phyloP scores from a whole-genome alignment of 1,140 invertebrate genomes.

The Drosophila kohkoa region DNA sequence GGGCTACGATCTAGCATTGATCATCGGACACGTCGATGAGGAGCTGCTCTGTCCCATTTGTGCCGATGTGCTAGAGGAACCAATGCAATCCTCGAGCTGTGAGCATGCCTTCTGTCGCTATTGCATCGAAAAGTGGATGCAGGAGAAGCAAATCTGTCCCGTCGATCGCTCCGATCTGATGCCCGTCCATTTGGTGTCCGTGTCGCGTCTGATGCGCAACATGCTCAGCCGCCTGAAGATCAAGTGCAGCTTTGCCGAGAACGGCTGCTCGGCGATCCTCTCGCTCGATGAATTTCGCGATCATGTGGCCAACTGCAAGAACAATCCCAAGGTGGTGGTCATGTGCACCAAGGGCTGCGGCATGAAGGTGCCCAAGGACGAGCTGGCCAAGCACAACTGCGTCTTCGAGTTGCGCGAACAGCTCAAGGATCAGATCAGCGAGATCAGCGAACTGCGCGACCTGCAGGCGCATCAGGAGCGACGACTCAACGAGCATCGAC shows the following conservation, averaged over 20 bases:
- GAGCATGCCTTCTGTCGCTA: slow-evolving; percentile 62
- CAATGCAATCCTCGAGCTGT: slow-evolving; percentile 58
- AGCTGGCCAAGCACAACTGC: slow-evolving; percentile 59
- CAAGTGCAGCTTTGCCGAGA: slow-evolving; percentile 47
- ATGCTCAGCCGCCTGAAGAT: slow-evolving; percentile 60
- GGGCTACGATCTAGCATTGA: slow-evolving; percentile 59
- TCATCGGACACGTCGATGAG: slow-evolving; percentile 65
- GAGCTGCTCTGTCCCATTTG: slow-evolving; percentile 69
- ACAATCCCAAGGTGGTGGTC: slow-evolving; percentile 61
- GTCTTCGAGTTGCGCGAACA: slow-evolving; percentile 49
- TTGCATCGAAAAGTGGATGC: slow-evolving; percentile 67
- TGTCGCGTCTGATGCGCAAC: slow-evolving; percentile 65
- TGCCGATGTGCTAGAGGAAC: slow-evolving; percentile 63
- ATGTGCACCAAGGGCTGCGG: slow-evolving; percentile 55
- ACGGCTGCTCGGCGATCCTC: slow-evolving; percentile 43
- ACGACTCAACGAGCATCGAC: slow-evolving; percentile 38
- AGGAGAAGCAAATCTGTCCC: slow-evolving; percentile 58
- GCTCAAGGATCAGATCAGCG: slow-evolving; percentile 30
- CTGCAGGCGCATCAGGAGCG: slow-evolving; percentile 28
- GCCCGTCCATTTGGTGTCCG: slow-evolving; percentile 37
- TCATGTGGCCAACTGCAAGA: slow-evolving; percentile 51
- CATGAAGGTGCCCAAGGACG: slow-evolving; percentile 64
- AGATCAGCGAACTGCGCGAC: slow-evolving; percentile 30
- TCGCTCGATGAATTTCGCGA: slow-evolving; percentile 51
- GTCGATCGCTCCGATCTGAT: slow-evolving; percentile 55